Base-by-base conservation (phyloP, 2,113 vertebrate species). In the Zapornia atra region DNA sequence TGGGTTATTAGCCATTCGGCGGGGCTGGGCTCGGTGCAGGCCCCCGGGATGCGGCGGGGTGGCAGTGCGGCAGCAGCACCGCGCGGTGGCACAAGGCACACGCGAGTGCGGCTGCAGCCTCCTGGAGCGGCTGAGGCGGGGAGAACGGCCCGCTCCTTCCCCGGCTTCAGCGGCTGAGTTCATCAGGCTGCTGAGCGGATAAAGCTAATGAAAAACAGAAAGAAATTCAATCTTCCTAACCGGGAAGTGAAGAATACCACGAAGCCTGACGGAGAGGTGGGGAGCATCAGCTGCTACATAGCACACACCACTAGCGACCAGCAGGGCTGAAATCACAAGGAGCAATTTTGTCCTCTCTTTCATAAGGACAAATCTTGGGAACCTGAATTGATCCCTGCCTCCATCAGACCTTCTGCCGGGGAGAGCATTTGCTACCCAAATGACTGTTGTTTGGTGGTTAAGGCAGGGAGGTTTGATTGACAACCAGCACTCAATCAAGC, bases 1-100 rank as follows among this genome's bases (percentile, higher is more conserved):
- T 6, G 44, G 46, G 28, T 28, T 29, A 5, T 17, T 2, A 28
- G 50, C n/a, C 4, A 2, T 18, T 46, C 3, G 5, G 40, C 59
- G 15, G 21, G 60, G 60, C 51, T 12, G 70, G 9, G 44, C 44
- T 26, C 12, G 0, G 61, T 3, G 5, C 54, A 2, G 61, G 2
- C 14, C 21, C 15, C 42, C 0, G 59, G 12, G 50, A 3, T 11
- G 56, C 9, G 7, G 34, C 51, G 36, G 10, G 44, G 2, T 0
- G 59, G 76, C 76, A 90, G 51, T 59, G 82, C 21, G 2, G 82
- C 64, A 1, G 71, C 68, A 12, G 64, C 48, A 70, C 97, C 97
- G 76, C 95, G 54, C 26, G 97, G 3, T 91, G 97, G 97, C 97
- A 82, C 57, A 72, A 42, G 5, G 3, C 48, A 1, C 94, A 61